Percentiles rank a stretch among this genome's conserved stretches.
phyloP scores from a whole-genome alignment of 2,797 vertebrate genomes.

The Simalia tracyae region DNA sequence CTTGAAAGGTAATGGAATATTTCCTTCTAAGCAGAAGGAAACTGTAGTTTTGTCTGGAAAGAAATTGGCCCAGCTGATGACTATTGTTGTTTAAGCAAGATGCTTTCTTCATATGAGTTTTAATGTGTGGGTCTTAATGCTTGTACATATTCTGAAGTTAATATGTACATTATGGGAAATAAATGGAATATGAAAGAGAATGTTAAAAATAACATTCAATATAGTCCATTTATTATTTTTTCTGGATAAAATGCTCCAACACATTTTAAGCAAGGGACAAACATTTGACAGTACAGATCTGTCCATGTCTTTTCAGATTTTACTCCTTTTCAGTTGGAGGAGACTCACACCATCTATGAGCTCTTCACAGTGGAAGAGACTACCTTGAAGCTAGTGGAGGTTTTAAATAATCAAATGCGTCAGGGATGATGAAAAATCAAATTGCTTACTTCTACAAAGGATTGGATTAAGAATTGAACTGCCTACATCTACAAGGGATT shows the following conservation, averaged over 20 bases:
- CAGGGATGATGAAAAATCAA: background rate
- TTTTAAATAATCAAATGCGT: background rate
- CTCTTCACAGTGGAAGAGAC: background rate
- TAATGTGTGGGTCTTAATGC: background rate
- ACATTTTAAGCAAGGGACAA: background rate
- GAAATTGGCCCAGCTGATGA: conserved; percentile 1
- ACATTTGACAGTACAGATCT: background rate
- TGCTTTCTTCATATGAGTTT: background rate
- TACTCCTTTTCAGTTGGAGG: background rate
- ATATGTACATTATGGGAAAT: conserved; percentile 1
- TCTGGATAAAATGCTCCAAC: background rate
- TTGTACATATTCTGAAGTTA: background rate
- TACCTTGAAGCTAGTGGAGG: background rate
- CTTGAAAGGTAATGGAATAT: conserved; percentile 51
- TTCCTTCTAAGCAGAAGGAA: conserved; percentile 39
- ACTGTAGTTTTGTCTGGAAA: conserved; percentile 60
- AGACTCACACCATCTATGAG: no score
- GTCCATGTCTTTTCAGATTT: background rate
- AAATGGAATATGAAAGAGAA: background rate
- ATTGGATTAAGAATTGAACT: background rate
- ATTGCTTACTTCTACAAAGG: no score
- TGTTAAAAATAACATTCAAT: background rate
- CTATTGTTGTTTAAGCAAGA: conserved; percentile 37
- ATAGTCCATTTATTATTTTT: background rate
- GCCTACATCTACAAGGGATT: background rate